A percentile compares a stretch with the other conserved stretches of the same genome.
Evolutionary conservation across 1,140 invertebrate genomes (phyloP).

Genomic region (Zaprionus tsacasi): DNA sequence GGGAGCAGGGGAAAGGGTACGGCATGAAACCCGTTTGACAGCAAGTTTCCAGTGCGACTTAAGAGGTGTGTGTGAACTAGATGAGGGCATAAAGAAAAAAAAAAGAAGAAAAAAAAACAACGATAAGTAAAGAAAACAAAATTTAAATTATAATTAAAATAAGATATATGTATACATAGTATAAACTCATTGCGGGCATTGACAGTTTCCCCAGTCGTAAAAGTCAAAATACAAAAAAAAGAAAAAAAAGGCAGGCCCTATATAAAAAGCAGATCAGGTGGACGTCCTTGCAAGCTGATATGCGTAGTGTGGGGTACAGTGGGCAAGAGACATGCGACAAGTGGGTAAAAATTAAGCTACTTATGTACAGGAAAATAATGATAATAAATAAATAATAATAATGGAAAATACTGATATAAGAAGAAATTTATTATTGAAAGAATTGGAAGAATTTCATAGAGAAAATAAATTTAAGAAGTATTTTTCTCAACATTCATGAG

Average conservation of each 20-base stretch:
- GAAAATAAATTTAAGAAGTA: background rate
- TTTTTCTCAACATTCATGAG: background rate
- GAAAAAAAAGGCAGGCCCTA: constrained; percentile 29
- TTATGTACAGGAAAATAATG: background rate
- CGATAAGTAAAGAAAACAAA: constrained; percentile 5
- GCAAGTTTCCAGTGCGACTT: constrained; percentile 9
- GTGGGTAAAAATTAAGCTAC: background rate
- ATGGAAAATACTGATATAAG: no score
- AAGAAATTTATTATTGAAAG: background rate
- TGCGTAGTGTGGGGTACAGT: constrained; percentile 29
- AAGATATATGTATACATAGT: no score
- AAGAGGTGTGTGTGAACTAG: constrained; percentile 40
- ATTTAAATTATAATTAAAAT: constrained; percentile 35
- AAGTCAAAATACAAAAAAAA: constrained; percentile 48
- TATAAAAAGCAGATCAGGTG: constrained; percentile 64
- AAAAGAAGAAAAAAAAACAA: constrained; percentile 6
- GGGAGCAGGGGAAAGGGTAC: background rate
- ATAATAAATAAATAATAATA: no score
- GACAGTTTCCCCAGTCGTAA: constrained; percentile 27
- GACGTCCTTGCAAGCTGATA: constrained; percentile 67
- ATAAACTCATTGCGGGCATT: constrained; percentile 35
- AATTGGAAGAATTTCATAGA: background rate
- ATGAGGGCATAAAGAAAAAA: constrained; percentile 30
- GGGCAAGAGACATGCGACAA: background rate
- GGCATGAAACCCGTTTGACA: constrained; percentile 31